Conservation (phyloP, 1,140 invertebrate genomes). For the Helicorthomorpha holstii region DNA sequence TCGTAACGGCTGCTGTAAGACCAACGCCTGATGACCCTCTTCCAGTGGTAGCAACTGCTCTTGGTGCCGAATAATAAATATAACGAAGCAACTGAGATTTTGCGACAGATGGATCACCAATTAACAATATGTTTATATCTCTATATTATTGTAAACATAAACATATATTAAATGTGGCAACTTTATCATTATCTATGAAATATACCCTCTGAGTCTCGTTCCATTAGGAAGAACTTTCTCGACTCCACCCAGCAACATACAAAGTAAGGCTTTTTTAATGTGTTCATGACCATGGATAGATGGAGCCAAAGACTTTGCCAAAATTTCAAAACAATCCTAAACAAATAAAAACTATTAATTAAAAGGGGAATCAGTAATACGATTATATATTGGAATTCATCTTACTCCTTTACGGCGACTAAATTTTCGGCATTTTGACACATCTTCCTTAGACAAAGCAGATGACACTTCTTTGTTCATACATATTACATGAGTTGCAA, state of each 20-base stretch:
- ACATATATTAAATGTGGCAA: conserved; percentile 2
- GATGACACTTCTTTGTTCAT: conserved; percentile 75
- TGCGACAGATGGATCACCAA: conserved; percentile 97
- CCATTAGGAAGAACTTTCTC: conserved; percentile 94
- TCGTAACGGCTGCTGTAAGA: conserved; percentile 94
- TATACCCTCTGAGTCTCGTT: conserved; percentile 76
- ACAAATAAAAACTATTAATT: conserved; percentile 11
- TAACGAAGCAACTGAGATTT: conserved; percentile 95
- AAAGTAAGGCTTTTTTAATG: conserved; percentile 93
- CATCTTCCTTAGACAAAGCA: conserved; percentile 65
- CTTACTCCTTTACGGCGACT: conserved; percentile 30
- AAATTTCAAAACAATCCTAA: conserved; percentile 72
- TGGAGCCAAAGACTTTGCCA: conserved; percentile 85
- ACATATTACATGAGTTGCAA: conserved; percentile 81
- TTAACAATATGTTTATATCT: conserved; percentile 92
- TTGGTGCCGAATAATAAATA: conserved; percentile 79
- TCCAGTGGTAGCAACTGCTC: conserved; percentile 93
- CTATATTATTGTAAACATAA: conserved; percentile 24
- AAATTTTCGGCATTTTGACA: conserved; percentile 75
- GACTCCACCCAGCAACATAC: conserved; percentile 82
- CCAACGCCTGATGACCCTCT: conserved; percentile 91
- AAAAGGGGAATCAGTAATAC: neutral
- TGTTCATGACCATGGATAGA: conserved; percentile 96
- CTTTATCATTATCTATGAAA: conserved; percentile 13
- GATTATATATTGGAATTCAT: neutral